Evolutionary conservation across 92 coral and sea anemone genomes (phyloP).

Genomic region (Porites lobata): DNA sequence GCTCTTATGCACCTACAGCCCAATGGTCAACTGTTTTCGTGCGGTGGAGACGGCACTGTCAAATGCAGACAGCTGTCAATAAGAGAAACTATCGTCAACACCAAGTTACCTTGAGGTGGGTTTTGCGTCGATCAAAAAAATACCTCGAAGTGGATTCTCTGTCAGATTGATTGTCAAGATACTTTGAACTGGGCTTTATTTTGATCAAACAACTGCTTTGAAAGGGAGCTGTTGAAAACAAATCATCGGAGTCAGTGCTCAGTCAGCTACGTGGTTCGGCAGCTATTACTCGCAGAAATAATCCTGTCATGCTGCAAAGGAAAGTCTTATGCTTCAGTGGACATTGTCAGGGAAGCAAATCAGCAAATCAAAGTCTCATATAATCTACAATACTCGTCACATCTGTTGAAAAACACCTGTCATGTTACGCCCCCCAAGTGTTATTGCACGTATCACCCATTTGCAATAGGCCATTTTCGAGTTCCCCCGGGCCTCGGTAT

Average conservation of each 20-base stretch:
- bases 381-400: too few relatives aligned
- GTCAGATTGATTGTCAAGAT: neutral
- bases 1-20: constrained; percentile 80
- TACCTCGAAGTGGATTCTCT: neutral
- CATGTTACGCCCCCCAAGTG: too few relatives aligned
- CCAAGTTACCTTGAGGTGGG: constrained; percentile 28
- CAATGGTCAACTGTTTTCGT: constrained; percentile 89
- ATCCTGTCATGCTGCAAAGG: too few relatives aligned
- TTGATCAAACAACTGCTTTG: neutral
- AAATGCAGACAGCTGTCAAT: constrained; percentile 94
- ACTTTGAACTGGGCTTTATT: neutral
- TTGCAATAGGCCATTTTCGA: too few relatives aligned
- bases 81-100: constrained; percentile 88
- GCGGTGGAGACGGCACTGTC: constrained; percentile 97
- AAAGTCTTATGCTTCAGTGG: too few relatives aligned
- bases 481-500: too few relatives aligned
- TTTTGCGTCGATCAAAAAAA: neutral
- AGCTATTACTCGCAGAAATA: too few relatives aligned
- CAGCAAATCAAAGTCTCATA: too few relatives aligned
- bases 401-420: too few relatives aligned
- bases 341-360: too few relatives aligned
- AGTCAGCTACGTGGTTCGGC: neutral
- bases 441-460: too few relatives aligned
- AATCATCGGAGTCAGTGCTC: neutral
- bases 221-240: neutral